Percentiles rank a stretch among this genome's conserved stretches.
Evolutionary conservation across 1,140 invertebrate species (phyloP).

Genomic region (Ceratosolen solmsi): DNA sequence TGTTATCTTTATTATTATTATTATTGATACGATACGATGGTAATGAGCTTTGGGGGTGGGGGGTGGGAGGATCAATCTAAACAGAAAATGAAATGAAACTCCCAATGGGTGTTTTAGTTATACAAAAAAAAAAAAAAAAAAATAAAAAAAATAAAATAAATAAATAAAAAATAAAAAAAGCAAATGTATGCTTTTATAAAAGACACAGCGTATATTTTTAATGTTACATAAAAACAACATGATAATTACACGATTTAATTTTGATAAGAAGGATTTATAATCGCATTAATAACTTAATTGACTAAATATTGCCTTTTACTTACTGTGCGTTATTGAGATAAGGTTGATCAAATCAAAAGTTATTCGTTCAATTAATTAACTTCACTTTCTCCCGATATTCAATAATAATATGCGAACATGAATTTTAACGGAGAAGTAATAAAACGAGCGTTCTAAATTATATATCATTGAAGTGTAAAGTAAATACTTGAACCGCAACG

Average conservation of each 20-base stretch:
- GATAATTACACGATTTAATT: not conserved
- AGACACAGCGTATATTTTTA: not conserved
- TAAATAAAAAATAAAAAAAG: too few relatives aligned
- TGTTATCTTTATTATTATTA: too few relatives aligned
- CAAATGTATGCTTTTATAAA: too few relatives aligned
- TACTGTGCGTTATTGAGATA: not conserved
- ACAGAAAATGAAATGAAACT: too few relatives aligned
- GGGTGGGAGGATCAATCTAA: too few relatives aligned
- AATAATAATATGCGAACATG: not conserved
- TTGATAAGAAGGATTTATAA: slow-evolving; percentile 7
- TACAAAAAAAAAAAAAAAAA: too few relatives aligned
- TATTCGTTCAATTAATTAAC: not conserved
- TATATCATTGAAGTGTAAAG: not conserved
- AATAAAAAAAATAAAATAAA: too few relatives aligned
- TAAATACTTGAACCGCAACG: not conserved
- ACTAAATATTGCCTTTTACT: not conserved
- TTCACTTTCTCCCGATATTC: not conserved
- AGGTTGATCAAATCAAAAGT: not conserved
- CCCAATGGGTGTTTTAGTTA: too few relatives aligned
- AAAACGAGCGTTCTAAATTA: not conserved
- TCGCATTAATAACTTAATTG: not conserved
- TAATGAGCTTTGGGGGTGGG: too few relatives aligned
- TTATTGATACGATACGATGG: too few relatives aligned
- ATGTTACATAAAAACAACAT: not conserved
- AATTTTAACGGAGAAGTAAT: not conserved